phyloP scores from a whole-genome alignment of 2,888 invertebrate genomes.

The Leptura quadrifasciata region DNA sequence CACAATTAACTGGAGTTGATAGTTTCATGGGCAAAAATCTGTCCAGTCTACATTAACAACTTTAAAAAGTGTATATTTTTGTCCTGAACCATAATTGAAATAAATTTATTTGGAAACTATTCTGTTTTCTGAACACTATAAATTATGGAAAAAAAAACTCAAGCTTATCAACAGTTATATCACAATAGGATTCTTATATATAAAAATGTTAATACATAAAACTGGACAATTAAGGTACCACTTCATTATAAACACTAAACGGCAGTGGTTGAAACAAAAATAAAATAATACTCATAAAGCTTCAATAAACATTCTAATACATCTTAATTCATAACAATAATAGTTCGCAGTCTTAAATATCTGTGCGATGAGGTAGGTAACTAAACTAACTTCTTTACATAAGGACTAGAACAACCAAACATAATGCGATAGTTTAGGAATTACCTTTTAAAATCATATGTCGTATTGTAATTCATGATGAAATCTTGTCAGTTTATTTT shows the following conservation, averaged over 20 bases:
- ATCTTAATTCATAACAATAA: conserved; percentile 13
- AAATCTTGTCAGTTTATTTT: not conserved
- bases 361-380: conserved; percentile 12
- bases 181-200: not conserved
- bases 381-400: not conserved
- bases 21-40: not conserved
- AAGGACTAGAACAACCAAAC: conserved; percentile 12
- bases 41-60: not conserved
- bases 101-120: too few relatives aligned
- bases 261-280: not conserved
- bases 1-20: too few relatives aligned
- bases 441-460: not conserved
- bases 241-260: not conserved
- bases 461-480: not conserved
- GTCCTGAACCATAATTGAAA: too few relatives aligned
- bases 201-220: conserved; percentile 2
- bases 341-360: not conserved
- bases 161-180: not conserved
- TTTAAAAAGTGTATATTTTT: too few relatives aligned
- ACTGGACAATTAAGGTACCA: not conserved
- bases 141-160: too few relatives aligned
- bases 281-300: not conserved
- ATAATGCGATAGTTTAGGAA: conserved; percentile 5
- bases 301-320: not conserved
- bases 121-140: too few relatives aligned